These are phyloP conservation scores for Miniopterus natalensis DNA, from an alignment of 2,113 vertebrate genomes.

Conservation along the genomic window DNA sequence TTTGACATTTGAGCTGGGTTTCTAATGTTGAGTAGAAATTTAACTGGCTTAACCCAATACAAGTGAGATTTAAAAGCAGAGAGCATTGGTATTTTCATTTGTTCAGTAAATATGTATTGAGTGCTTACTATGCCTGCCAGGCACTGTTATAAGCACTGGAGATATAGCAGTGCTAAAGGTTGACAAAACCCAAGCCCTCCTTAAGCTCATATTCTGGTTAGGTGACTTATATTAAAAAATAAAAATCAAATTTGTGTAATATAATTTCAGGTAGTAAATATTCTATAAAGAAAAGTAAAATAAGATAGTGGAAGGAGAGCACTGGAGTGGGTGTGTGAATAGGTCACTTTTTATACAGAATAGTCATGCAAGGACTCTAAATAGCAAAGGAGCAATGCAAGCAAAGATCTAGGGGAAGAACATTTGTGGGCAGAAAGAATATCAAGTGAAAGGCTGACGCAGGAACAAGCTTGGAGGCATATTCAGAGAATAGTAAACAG, in stretches of 20 bases:
- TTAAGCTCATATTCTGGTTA: not conserved
- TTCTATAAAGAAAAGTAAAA: not conserved
- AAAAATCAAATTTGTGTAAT: not conserved
- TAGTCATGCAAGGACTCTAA: not conserved
- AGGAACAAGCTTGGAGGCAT: not conserved
- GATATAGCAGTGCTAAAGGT: not conserved
- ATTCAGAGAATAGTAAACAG: not conserved
- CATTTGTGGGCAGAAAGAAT: not conserved
- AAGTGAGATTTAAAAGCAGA: not conserved
- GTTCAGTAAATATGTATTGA: not conserved
- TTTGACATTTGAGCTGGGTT: not conserved
- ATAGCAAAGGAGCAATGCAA: not conserved
- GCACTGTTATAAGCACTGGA: not conserved
- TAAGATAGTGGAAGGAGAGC: not conserved
- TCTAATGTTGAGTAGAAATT: slow-evolving; percentile 1
- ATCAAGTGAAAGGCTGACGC: not conserved
- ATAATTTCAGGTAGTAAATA: not conserved
- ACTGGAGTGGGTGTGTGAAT: not conserved
- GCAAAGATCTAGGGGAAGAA: not conserved
- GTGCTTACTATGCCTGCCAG: not conserved
- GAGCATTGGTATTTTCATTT: not conserved
- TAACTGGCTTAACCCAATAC: not conserved
- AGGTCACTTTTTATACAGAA: not conserved
- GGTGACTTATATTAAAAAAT: not conserved
- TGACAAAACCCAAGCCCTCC: not conserved